Conservation (phyloP, 2,797 vertebrate genomes). For the Channallabes apus region DNA sequence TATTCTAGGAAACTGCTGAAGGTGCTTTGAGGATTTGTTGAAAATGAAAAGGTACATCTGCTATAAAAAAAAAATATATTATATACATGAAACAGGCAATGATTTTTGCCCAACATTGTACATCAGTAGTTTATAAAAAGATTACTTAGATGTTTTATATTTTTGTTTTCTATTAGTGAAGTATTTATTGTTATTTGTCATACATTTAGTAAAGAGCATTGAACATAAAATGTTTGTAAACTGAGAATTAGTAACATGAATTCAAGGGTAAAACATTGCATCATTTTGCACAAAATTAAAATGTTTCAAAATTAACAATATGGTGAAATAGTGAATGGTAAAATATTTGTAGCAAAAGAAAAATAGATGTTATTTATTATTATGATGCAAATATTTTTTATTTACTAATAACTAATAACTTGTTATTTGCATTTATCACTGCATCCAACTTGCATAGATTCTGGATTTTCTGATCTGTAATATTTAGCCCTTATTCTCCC, state of each 20-base stretch:
- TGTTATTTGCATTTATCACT: not conserved
- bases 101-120: constrained; percentile 9
- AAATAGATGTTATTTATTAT: not conserved
- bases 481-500: not conserved
- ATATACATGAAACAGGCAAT: constrained; percentile 24
- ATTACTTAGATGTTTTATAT: constrained; percentile 9
- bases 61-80: not conserved
- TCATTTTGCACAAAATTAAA: not conserved
- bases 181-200: constrained; percentile 19
- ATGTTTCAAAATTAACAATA: not conserved
- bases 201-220: not conserved
- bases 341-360: not conserved
- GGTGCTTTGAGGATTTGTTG: constrained; percentile 27
- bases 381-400: not conserved
- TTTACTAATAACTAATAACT: not conserved
- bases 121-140: not conserved
- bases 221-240: not conserved
- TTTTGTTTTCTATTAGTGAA: constrained; percentile 24
- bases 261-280: too few relatives aligned
- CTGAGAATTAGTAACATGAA: not conserved
- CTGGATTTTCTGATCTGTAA: not conserved
- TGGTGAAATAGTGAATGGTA: not conserved
- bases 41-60: not conserved
- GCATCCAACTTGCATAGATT: not conserved
- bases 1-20: constrained; percentile 27